A percentile compares a stretch with the other conserved stretches of the same genome.
Evolutionary conservation across 2,113 vertebrate species (phyloP).

Genomic region (Channa argus): DNA sequence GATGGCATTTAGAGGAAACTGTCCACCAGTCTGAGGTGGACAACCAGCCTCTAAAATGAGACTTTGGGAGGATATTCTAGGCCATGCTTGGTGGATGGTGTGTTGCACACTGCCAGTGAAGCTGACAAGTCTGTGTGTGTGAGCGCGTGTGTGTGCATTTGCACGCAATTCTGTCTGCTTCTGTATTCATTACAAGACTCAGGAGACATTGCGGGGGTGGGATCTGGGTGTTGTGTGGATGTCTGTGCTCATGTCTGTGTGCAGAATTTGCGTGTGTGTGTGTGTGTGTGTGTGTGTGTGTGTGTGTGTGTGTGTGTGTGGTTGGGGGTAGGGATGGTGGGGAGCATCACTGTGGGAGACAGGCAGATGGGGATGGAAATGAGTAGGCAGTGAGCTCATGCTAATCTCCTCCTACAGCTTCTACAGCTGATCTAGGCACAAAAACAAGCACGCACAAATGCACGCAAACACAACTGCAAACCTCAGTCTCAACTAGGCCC

Average conservation of each 20-base stretch:
- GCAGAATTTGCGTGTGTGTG: conserved; percentile 29
- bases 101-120: conserved; percentile 2
- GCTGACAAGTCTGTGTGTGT: conserved; percentile 27
- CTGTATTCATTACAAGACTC: conserved; percentile 57
- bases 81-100: conserved; percentile 36
- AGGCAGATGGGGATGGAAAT: conserved; percentile 82
- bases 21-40: conserved; percentile 13
- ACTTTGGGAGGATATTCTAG: conserved; percentile 33
- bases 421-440: conserved; percentile 75
- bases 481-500: conserved; percentile 31
- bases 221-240: conserved; percentile 45
- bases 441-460: conserved; percentile 41
- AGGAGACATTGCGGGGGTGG: conserved; percentile 51
- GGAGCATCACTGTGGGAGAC: conserved; percentile 76
- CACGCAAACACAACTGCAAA: conserved; percentile 16
- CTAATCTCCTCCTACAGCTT: conserved; percentile 79
- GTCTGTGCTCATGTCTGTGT: conserved; percentile 36
- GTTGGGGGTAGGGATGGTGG: conserved; percentile 8
- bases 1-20: not conserved
- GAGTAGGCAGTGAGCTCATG: conserved; percentile 79
- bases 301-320: conserved; percentile 32
- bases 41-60: conserved; percentile 12
- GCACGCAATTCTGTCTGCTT: conserved; percentile 47
- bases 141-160: not conserved
- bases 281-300: conserved; percentile 36